Conservation (phyloP, 1,140 invertebrate species). For the Hycleus cichorii region DNA sequence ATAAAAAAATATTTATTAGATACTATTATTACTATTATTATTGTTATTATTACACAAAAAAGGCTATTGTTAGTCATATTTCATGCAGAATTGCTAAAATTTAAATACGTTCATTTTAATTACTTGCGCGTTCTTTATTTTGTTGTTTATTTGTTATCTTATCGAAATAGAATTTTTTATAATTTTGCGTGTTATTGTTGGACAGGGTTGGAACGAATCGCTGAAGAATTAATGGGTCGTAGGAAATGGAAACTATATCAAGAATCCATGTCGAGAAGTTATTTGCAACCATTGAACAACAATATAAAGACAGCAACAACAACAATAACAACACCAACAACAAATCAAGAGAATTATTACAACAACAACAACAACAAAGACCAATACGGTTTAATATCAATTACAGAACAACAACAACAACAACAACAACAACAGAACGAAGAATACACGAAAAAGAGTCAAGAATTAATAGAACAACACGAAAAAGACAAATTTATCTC, state of each 20-base stretch:
- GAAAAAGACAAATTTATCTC: constrained; percentile 22
- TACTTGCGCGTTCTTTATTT: neutral
- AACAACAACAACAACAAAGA: constrained; percentile 20
- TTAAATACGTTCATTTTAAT: neutral
- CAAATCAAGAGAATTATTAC: constrained; percentile 16
- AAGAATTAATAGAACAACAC: constrained; percentile 24
- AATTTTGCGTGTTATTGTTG: constrained; percentile 1
- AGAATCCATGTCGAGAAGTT: constrained; percentile 65
- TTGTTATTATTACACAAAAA: neutral
- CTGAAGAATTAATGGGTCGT: constrained; percentile 91
- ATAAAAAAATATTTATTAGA: neutral
- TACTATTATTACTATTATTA: neutral
- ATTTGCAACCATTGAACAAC: constrained; percentile 42
- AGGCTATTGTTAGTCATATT: neutral
- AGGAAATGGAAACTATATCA: constrained; percentile 88
- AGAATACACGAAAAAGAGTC: constrained; percentile 30
- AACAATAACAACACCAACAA: constrained; percentile 24
- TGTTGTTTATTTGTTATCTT: neutral
- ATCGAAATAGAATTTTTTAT: neutral
- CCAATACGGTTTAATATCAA: neutral
- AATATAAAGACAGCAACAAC: constrained; percentile 33
- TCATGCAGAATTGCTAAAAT: neutral
- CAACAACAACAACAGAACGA: constrained; percentile 17
- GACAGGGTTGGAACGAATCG: constrained; percentile 87
- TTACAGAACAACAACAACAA: constrained; percentile 27